Base-by-base conservation (phyloP, 2,113 vertebrate species). In the Anser cygnoides region DNA sequence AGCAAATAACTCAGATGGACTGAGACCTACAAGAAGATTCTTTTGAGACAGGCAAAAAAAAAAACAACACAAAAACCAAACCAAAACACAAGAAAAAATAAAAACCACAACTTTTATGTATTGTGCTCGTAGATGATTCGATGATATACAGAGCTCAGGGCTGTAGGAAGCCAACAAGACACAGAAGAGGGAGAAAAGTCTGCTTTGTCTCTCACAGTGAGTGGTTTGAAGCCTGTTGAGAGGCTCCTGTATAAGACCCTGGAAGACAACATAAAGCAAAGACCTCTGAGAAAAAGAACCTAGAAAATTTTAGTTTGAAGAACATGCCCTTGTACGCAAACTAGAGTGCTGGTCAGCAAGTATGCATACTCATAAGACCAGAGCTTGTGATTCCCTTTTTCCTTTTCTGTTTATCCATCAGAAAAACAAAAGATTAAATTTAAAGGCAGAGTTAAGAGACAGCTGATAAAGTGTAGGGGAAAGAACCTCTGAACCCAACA, bases 1-100 rank as follows among this genome's bases (percentile, higher is more conserved):
- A 96, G 92, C 23, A 89, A 84, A 46, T 66, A 93, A 83, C 55
- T 80, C 83, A 17, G 50, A 28, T 80, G 67, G 73, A 81, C 72
- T 41, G 65, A 92, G 35, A 20, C 44, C 67, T 71, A 52, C 46
- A 71, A 50, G 46, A 50, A 92, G 68, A 80, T 89, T 74, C 76
- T 71, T 76, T 67, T 19, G 33, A 87, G 78, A 58, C 85, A 86
- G 19, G 59, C 18, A 92, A 70, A 65, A 90, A 65, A 90, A 83
- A 65, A 41, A 2, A 28, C 17, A 11, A 41, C 41, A 41, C 41
- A 41, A 14, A 41, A 41, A 41, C 41, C 43, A 43, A 43, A 43
- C 13, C 43, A 43, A 43, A 43, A 43, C 43, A 43, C 39, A 39
- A 39, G 39, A 39, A 39, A 39, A 39, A 39, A 37, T 37, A 12